Evolutionary conservation across 2,797 vertebrate genomes (phyloP).

Genomic region (Scarus forsteni): DNA sequence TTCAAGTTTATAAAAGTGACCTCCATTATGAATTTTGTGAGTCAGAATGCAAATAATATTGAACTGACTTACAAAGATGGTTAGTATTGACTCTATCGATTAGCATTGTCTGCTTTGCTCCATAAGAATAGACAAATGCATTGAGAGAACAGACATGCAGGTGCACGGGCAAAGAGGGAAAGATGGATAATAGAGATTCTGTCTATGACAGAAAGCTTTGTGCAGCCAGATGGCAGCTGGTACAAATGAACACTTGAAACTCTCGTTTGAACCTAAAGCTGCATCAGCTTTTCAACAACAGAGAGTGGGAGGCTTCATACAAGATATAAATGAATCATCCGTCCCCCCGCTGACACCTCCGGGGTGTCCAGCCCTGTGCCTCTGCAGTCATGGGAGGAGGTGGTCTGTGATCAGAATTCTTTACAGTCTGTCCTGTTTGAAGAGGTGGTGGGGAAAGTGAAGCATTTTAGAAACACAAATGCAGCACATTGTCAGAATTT

Average conservation of each 20-base stretch:
- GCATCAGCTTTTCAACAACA: conserved; percentile 35
- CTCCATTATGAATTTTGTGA: background rate
- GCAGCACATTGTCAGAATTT: conserved; percentile 12
- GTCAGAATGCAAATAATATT: background rate
- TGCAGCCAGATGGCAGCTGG: conserved; percentile 16
- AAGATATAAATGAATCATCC: conserved; percentile 55
- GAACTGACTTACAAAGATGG: background rate
- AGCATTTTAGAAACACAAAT: conserved; percentile 25
- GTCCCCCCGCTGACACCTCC: conserved; percentile 20
- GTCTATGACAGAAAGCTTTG: conserved; percentile 16
- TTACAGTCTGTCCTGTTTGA: background rate
- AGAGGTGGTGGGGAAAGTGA: background rate
- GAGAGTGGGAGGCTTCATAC: conserved; percentile 36
- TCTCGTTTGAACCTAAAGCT: conserved; percentile 23
- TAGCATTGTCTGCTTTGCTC: background rate
- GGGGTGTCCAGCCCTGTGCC: conserved; percentile 32
- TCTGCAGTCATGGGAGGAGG: conserved; percentile 25
- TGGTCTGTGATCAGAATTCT: conserved; percentile 25
- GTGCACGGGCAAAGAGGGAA: background rate
- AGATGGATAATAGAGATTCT: conserved; percentile 10
- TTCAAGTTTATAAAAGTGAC: background rate
- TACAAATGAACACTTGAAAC: conserved; percentile 41
- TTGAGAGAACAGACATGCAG: background rate
- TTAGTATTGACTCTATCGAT: too few relatives aligned
- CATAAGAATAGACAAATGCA: background rate